Conservation (phyloP, 2,888 invertebrate species). For the Danaus chrysippus region DNA sequence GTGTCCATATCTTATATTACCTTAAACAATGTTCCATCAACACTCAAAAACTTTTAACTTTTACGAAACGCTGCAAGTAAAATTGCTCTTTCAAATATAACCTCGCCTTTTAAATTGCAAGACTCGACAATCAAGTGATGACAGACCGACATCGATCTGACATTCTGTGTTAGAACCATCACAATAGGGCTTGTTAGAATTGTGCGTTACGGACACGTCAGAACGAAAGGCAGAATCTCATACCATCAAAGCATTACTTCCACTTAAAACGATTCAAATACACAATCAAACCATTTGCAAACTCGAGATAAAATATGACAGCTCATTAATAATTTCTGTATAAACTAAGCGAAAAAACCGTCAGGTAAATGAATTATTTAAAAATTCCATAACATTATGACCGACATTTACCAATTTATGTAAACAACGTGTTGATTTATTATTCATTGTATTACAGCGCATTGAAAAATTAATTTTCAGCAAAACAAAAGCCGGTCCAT, state of each 20-base stretch:
- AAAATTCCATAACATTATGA: neutral
- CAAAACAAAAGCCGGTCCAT: neutral
- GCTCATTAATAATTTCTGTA: neutral
- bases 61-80: no score
- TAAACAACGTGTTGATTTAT: neutral
- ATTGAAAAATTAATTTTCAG: neutral
- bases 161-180: conserved; percentile 10
- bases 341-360: neutral
- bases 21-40: no score
- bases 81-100: neutral
- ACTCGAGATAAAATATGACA: neutral
- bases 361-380: neutral
- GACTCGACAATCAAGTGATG: conserved; percentile 10
- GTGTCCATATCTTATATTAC: no score
- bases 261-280: neutral
- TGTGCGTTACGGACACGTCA: conserved; percentile 6
- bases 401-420: neutral
- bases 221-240: neutral
- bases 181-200: conserved; percentile 27
- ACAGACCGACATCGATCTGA: conserved; percentile 3
- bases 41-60: no score
- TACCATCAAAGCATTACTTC: neutral
- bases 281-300: neutral
- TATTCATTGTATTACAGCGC: no score
- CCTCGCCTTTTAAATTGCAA: neutral